phyloP scores from a whole-genome alignment of 2,113 vertebrate genomes.

The Trogon surrucura region DNA sequence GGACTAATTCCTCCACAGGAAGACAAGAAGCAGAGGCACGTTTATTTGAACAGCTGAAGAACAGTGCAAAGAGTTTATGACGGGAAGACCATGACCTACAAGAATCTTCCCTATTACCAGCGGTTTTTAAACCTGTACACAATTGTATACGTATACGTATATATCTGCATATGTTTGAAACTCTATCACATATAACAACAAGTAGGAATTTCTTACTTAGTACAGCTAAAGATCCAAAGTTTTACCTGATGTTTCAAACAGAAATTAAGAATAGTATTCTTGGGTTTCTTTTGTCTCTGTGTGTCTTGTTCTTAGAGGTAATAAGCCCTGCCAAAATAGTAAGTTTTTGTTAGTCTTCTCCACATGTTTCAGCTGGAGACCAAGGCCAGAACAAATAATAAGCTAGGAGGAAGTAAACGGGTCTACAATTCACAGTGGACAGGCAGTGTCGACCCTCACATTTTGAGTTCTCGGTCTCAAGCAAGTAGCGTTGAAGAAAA shows the following conservation, averaged over 20 bases:
- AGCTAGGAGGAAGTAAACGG: not conserved
- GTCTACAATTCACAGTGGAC: not conserved
- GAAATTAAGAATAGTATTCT: not conserved
- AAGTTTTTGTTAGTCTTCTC: not conserved
- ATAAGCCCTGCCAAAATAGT: not conserved
- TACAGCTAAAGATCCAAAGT: not conserved
- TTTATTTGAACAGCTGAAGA: constrained; percentile 81
- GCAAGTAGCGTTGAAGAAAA: not conserved
- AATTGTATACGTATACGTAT: too few species aligned
- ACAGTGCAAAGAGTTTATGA: constrained; percentile 8
- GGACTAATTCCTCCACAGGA: constrained; percentile 24
- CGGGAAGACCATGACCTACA: constrained; percentile 40
- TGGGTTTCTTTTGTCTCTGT: not conserved
- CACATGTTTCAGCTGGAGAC: not conserved
- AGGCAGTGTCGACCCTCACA: not conserved
- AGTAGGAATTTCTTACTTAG: not conserved
- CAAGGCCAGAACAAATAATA: not conserved
- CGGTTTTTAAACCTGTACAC: not conserved
- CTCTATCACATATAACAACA: not conserved
- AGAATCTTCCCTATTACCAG: not conserved
- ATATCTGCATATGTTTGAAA: not conserved
- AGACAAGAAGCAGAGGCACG: constrained; percentile 9
- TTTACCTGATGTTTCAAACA: not conserved
- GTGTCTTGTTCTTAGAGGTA: not conserved
- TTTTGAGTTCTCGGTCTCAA: not conserved